These are phyloP conservation scores for Cheilosia pagana DNA, from an alignment of 2,888 invertebrate genomes.

Conservation along the genomic window DNA sequence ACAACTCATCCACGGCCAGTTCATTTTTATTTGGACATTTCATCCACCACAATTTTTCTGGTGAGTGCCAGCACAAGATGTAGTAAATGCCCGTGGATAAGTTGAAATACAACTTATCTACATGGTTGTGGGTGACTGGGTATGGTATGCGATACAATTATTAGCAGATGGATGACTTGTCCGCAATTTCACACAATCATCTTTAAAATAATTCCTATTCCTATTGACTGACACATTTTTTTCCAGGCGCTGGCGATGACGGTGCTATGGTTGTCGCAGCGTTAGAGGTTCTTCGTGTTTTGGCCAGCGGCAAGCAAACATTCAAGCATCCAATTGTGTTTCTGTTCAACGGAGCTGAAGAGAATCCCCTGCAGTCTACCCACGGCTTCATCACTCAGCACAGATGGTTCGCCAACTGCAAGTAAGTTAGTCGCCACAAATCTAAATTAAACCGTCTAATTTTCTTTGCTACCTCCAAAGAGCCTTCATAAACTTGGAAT, in stretches of 20 bases:
- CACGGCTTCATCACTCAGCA: conserved; percentile 89
- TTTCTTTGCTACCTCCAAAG: conserved; percentile 78
- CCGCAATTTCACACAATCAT: no score
- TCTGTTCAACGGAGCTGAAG: conserved; percentile 88
- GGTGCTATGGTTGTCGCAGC: conserved; percentile 86
- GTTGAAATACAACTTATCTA: no score
- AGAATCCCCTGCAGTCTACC: conserved; percentile 88
- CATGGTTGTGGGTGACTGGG: no score
- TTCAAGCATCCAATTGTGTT: conserved; percentile 86
- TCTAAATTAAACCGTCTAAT: background rate
- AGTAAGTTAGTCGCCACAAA: conserved; percentile 78
- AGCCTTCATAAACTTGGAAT: conserved; percentile 95
- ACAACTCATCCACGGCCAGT: no score
- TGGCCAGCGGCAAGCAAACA: conserved; percentile 82
- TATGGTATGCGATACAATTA: no score
- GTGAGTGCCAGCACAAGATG: no score
- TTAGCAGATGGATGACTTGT: no score
- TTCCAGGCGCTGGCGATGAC: conserved; percentile 88
- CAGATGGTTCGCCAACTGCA: conserved; percentile 90
- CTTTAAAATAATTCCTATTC: background rate
- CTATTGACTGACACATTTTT: background rate
- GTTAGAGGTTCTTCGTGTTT: conserved; percentile 85
- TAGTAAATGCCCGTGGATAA: no score
- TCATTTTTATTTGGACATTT: no score
- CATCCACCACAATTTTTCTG: no score